Conservation (phyloP, 2,113 vertebrate genomes). For the Sebastes fasciatus region DNA sequence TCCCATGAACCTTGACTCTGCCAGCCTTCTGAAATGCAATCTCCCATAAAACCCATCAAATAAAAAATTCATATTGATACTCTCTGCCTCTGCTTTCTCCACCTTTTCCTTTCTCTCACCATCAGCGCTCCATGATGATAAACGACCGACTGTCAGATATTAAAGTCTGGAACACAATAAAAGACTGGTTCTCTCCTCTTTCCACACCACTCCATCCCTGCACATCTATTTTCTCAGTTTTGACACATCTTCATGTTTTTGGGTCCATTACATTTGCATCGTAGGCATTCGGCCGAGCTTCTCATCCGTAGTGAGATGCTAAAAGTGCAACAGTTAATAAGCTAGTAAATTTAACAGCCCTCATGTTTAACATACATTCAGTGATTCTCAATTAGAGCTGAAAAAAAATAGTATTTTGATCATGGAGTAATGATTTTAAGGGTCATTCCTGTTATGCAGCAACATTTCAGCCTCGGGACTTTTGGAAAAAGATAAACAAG, state of each 20-base stretch:
- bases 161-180: constrained; percentile 78
- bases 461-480: too few relatives aligned
- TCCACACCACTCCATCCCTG: constrained; percentile 35
- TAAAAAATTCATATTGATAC: constrained; percentile 84
- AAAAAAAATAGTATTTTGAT: neutral
- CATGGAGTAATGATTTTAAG: neutral
- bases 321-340: neutral
- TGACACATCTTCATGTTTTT: constrained; percentile 12
- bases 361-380: constrained; percentile 2
- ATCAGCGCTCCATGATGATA: constrained; percentile 73
- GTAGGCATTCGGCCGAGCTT: neutral
- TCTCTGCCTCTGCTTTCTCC: constrained; percentile 60
- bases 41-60: constrained; percentile 79
- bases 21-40: constrained; percentile 74
- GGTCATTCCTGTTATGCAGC: too few relatives aligned
- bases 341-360: neutral
- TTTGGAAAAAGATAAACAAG: too few relatives aligned
- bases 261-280: neutral
- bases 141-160: constrained; percentile 78
- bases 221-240: neutral
- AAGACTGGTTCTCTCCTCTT: constrained; percentile 55
- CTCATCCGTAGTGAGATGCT: neutral
- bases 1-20: constrained; percentile 67
- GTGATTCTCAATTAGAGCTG: neutral
- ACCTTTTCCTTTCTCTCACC: constrained; percentile 61